A percentile compares a stretch with the other conserved stretches of the same genome.
Conservation (phyloP, 1,140 invertebrate species). For the Drosophila bocki region DNA sequence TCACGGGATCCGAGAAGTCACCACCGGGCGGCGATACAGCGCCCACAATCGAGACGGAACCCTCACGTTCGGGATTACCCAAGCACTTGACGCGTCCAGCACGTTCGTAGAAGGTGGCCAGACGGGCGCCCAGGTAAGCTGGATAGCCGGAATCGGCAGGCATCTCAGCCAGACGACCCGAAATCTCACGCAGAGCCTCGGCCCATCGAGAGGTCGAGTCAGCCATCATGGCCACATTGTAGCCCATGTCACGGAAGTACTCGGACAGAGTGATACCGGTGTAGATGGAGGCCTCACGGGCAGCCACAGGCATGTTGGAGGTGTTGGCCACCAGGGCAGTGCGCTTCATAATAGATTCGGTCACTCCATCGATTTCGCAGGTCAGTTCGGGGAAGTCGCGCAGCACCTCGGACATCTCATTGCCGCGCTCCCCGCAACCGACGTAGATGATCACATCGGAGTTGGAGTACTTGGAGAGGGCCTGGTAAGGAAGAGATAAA, state of each 20-base stretch:
- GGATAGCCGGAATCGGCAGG: conserved; percentile 99
- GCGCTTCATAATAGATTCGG: conserved; percentile 99
- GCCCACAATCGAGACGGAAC: conserved; percentile 99
- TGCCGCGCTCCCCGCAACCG: conserved; percentile 98
- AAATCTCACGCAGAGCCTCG: conserved; percentile 99
- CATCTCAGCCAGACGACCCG: conserved; percentile 99
- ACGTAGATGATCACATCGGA: conserved; percentile 99
- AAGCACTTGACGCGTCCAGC: conserved; percentile 99
- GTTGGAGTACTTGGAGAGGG: conserved; percentile 99
- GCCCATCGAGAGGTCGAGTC: conserved; percentile 99
- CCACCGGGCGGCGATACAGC: conserved; percentile 99
- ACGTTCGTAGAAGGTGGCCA: conserved; percentile 99
- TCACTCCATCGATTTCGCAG: conserved; percentile 97
- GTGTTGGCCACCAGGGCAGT: conserved; percentile 99
- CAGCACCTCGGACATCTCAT: conserved; percentile 95
- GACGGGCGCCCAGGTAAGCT: conserved; percentile 98
- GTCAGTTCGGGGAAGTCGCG: conserved; percentile 99
- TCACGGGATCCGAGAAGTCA: conserved; percentile 99
- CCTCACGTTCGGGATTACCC: conserved; percentile 98
- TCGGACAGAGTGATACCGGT: conserved; percentile 99
- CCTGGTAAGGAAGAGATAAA: conserved; percentile 78
- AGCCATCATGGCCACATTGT: conserved; percentile 99
- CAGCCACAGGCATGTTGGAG: conserved; percentile 99
- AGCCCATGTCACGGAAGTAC: conserved; percentile 99
- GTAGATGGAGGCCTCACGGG: conserved; percentile 99